Evolutionary conservation across 2,888 invertebrate genomes (phyloP), one percentile per base, ranked within the genome.

Genomic region (Mythimna vitellina): DNA sequence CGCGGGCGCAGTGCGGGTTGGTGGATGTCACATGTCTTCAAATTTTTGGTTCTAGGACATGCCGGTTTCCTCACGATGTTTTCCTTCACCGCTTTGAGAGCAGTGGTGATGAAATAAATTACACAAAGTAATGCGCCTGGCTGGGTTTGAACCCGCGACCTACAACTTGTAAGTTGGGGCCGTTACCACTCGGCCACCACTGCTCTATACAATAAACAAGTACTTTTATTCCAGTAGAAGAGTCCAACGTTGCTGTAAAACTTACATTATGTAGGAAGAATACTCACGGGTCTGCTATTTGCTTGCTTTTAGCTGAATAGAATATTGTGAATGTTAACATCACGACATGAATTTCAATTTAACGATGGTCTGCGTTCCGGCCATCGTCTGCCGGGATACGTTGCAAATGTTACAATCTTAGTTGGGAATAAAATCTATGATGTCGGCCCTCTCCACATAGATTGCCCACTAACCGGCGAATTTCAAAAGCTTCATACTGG

Each of bases 261-360:
- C 86, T 85, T 88, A 86, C 81, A 89, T 86, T 84, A 86, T 84
- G 80, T 87, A 85, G 81, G 80, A 81, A 85, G 80, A 83, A 85
- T 81, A 86, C 87, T 85, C 87, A 76, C 70, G 83, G 84, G 86
- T 84, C 80, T 79, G 76, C 83, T 86, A 84, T 87, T 87, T 83
- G 84, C 86, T 83, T 86, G 87, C 90, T 89, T 90, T 90, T 90
- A 91, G 89, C 88, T 88, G 89, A 90, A 91, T 88, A 89, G 86
- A 89, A 89, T 89, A 89, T 87, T 88, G 86, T 88, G 80, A 87
- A 90, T 89, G 87, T 88, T 87, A 88, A 90, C 87, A 90, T 83
- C 86, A 87, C 78, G 88, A 86, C 90, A 91, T 90, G 89, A 91
- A 91, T 92, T 90, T 90, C 86, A 91, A 92, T 91, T 90, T 90